Evolutionary conservation across 2,797 vertebrate species (phyloP), one percentile per base, ranked within the genome.

Genomic region (Lates japonicus): DNA sequence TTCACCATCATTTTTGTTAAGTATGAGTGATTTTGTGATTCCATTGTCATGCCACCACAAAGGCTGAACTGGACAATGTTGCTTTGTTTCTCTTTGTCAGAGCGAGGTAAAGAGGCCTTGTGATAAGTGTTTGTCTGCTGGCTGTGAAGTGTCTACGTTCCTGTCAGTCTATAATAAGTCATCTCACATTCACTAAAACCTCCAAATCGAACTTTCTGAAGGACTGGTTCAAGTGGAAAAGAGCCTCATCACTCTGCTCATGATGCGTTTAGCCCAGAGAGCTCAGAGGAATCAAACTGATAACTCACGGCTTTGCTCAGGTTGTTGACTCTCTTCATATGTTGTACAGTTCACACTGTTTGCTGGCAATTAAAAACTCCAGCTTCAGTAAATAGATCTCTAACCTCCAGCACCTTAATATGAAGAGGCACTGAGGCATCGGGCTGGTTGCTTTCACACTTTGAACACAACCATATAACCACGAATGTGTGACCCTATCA

Each of bases 91-190:
- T 82, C 66, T 80, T 71, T 74, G 74, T 87, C 39, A 46, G 52
- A 73, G 70, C 1, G 59, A 83, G 61, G 78, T 86, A 72, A 83
- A 90, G 88, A 80, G 86, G 65, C 58, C 69, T 71, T 54, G 46
- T 57, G 76, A 78, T 37, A 76, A 93, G 86, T 90, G 81, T 90
- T 88, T 89, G 70, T 80, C 80, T 85, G 80, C 78, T 63, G 78
- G 42, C 49, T 69, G 66, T 80, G 33, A 73, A 91, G 91, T 82
- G 87, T 51, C 54, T 80, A 55, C 17, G 2, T 72, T 74, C 62
- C 73, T 51, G 29, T 78, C 82, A 42, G 73, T 81, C 51, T 70
- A 62, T 86, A 85, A 86, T 67, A 61, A 84, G 69, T 51, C 69
- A 76, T 86, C 72, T 80, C 62, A 58, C 59, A 81, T 86, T 87